These are phyloP conservation scores for Lucilia sericata DNA, from an alignment of 1,140 invertebrate species.

Conservation along the genomic window DNA sequence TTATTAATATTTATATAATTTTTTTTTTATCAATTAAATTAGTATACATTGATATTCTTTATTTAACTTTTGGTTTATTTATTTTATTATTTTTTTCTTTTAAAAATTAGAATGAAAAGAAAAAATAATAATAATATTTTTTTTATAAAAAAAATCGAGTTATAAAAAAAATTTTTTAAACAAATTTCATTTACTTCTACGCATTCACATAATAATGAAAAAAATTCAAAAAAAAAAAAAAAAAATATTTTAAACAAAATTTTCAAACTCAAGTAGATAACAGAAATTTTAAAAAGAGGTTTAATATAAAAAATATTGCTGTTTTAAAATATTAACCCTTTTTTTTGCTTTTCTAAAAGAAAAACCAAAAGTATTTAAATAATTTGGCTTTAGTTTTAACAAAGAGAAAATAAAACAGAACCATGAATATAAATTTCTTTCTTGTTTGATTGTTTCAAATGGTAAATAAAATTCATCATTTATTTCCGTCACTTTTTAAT, in stretches of 20 bases:
- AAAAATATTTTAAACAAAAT: slow-evolving; percentile 42
- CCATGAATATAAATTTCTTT: slow-evolving; percentile 61
- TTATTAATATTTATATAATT: slow-evolving; percentile 8
- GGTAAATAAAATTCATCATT: slow-evolving; percentile 63
- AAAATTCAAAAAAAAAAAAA: slow-evolving; percentile 41
- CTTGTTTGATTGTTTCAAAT: slow-evolving; percentile 67
- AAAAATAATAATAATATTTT: slow-evolving; percentile 19
- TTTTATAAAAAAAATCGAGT: slow-evolving; percentile 15
- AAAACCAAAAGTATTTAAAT: not conserved
- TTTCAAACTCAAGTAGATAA: not conserved
- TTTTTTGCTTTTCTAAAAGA: not conserved
- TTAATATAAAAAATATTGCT: not conserved
- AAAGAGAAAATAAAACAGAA: not conserved
- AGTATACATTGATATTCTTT: slow-evolving; percentile 46
- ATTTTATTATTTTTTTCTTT: slow-evolving; percentile 46
- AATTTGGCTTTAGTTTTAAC: not conserved
- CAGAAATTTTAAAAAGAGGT: not conserved
- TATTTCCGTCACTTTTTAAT: slow-evolving; percentile 56
- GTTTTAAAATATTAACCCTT: not conserved
- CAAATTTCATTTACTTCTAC: slow-evolving; percentile 36
- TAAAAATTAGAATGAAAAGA: slow-evolving; percentile 40
- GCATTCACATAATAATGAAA: slow-evolving; percentile 17
- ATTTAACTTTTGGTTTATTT: slow-evolving; percentile 53
- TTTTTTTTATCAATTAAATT: slow-evolving; percentile 46
- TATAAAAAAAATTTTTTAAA: not conserved